phyloP scores from a whole-genome alignment of 2,113 vertebrate species.

The Sialia sialis region DNA sequence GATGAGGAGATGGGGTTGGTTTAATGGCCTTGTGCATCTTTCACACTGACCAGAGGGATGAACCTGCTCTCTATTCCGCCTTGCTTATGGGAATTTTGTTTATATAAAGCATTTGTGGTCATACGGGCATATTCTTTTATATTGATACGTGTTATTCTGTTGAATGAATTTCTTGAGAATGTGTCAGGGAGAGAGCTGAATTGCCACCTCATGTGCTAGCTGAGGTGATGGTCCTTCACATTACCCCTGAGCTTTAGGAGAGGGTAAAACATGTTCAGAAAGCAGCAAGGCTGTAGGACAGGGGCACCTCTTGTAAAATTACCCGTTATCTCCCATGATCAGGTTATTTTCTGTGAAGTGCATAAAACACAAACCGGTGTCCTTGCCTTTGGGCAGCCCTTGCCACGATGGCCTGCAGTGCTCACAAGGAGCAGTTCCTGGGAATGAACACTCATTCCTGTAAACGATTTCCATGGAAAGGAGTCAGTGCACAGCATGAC shows the following conservation, averaged over 20 bases:
- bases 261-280: background rate
- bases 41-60: background rate
- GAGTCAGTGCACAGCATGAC: rapidly evolving
- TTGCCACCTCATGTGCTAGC: background rate
- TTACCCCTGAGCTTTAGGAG: background rate
- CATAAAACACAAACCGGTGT: rapidly evolving
- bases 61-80: background rate
- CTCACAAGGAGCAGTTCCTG: background rate
- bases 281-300: background rate
- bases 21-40: background rate
- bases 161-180: background rate
- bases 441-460: background rate
- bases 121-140: background rate
- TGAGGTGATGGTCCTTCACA: background rate
- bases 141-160: background rate
- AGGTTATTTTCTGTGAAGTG: background rate
- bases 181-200: background rate
- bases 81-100: background rate
- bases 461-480: rapidly evolving
- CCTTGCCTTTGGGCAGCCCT: background rate
- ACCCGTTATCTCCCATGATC: background rate
- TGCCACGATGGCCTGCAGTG: rapidly evolving
- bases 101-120: background rate
- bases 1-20: background rate
- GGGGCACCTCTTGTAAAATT: background rate